These are phyloP conservation scores for Neofelis nebulosa DNA, from an alignment of 2,113 vertebrate genomes.

Conservation along the genomic window DNA sequence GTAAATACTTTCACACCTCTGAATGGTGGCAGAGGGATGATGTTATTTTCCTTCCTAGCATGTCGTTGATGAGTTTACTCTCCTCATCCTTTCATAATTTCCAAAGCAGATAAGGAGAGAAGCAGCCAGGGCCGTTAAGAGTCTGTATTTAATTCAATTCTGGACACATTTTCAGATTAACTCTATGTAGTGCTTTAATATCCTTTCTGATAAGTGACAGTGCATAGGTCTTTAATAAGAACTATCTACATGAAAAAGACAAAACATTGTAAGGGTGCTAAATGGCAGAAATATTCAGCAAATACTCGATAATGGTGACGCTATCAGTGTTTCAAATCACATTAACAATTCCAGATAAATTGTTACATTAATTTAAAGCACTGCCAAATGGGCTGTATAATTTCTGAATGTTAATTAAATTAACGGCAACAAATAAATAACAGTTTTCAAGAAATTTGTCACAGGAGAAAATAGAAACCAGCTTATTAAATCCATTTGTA, in stretches of 20 bases:
- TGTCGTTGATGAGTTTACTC: neutral
- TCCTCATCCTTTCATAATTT: neutral
- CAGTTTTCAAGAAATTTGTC: neutral
- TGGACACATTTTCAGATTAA: neutral
- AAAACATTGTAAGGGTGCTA: neutral
- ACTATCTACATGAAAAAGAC: neutral
- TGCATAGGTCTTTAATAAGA: conserved; percentile 5
- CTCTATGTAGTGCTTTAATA: neutral
- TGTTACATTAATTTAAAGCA: conserved; percentile 41
- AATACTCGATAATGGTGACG: conserved; percentile 2
- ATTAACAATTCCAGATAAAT: conserved; percentile 45
- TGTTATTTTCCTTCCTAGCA: neutral
- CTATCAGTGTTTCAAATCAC: neutral
- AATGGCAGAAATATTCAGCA: conserved; percentile 9
- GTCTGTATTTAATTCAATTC: neutral
- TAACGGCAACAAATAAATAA: conserved; percentile 28
- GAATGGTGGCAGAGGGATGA: neutral
- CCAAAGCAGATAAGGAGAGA: neutral
- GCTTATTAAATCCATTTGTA: neutral
- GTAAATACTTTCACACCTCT: neutral
- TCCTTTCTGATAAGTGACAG: neutral
- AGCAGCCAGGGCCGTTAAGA: neutral
- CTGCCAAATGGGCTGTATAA: conserved; percentile 42
- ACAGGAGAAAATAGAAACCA: conserved; percentile 31
- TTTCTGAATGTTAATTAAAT: conserved; percentile 66